phyloP scores from a whole-genome alignment of 1,140 invertebrate genomes.

The Gryon sp. region DNA sequence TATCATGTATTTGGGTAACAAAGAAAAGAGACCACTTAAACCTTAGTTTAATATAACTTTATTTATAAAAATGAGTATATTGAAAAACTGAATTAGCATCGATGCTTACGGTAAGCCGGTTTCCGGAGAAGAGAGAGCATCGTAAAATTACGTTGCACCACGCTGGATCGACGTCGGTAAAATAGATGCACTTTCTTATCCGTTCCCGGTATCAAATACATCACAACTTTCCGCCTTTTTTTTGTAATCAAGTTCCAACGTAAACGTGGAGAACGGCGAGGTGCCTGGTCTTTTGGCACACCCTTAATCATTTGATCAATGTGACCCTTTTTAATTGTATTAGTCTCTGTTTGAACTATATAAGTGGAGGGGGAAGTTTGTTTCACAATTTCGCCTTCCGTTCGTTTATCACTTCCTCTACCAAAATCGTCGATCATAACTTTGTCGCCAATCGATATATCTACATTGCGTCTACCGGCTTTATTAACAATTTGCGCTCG shows the following conservation, averaged over 20 bases:
- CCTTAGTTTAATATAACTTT: too few species aligned
- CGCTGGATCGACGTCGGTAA: too few species aligned
- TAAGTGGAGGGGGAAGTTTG: not conserved
- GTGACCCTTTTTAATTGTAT: not conserved
- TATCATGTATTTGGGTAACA: too few species aligned
- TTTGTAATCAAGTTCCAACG: not conserved
- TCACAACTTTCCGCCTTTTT: constrained; percentile 6
- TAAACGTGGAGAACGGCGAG: not conserved
- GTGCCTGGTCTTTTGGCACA: not conserved
- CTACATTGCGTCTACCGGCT: constrained; percentile 3
- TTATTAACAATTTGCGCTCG: not conserved
- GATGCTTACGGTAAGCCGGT: too few species aligned
- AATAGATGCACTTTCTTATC: too few species aligned
- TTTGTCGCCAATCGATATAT: constrained; percentile 1
- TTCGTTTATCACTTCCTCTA: not conserved
- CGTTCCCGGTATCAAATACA: too few species aligned
- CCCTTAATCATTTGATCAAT: constrained; percentile 2
- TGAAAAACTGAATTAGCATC: too few species aligned
- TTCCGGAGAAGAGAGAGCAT: too few species aligned
- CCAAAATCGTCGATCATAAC: constrained; percentile 17
- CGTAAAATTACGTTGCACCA: too few species aligned
- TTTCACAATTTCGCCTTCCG: not conserved
- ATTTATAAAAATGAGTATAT: too few species aligned
- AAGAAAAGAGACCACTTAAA: too few species aligned
- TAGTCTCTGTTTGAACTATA: not conserved